A percentile compares a stretch with the other conserved stretches of the same genome.
Evolutionary conservation across 2,113 vertebrate species (phyloP).

Genomic region (Conger conger): DNA sequence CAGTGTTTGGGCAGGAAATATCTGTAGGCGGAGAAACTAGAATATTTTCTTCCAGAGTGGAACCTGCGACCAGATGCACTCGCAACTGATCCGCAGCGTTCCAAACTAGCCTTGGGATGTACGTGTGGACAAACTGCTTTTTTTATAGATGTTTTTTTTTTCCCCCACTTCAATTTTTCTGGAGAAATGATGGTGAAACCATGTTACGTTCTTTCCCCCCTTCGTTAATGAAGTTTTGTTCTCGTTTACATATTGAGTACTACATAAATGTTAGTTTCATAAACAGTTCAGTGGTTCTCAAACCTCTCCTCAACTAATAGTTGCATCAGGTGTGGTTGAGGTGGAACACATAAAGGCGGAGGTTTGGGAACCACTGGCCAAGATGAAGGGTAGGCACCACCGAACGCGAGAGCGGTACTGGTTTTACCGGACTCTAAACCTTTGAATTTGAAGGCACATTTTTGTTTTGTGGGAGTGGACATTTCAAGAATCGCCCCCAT

Average conservation of each 20-base stretch:
- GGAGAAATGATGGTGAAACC: neutral
- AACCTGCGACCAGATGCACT: neutral
- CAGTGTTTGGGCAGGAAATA: neutral
- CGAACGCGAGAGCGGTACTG: conserved; percentile 13
- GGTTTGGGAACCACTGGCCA: too few species aligned
- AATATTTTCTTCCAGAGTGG: neutral
- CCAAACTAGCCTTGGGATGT: neutral
- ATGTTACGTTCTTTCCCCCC: neutral
- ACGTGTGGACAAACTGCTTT: neutral
- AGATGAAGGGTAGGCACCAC: neutral
- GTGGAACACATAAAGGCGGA: too few species aligned
- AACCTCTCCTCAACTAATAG: too few species aligned
- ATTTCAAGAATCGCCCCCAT: neutral
- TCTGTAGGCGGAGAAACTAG: neutral
- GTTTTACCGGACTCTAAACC: conserved; percentile 49
- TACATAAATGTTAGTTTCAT: neutral
- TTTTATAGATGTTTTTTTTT: too few species aligned
- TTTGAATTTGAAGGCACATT: conserved; percentile 13
- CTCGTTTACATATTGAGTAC: neutral
- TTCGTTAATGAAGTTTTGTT: neutral
- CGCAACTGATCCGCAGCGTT: neutral
- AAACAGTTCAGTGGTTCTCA: too few species aligned
- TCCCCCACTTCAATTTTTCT: too few species aligned
- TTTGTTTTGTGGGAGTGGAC: conserved; percentile 15
- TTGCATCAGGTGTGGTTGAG: too few species aligned